A percentile compares a stretch with the other conserved stretches of the same genome.
Evolutionary conservation across 2,113 vertebrate species (phyloP).

Genomic region (Riparia riparia): DNA sequence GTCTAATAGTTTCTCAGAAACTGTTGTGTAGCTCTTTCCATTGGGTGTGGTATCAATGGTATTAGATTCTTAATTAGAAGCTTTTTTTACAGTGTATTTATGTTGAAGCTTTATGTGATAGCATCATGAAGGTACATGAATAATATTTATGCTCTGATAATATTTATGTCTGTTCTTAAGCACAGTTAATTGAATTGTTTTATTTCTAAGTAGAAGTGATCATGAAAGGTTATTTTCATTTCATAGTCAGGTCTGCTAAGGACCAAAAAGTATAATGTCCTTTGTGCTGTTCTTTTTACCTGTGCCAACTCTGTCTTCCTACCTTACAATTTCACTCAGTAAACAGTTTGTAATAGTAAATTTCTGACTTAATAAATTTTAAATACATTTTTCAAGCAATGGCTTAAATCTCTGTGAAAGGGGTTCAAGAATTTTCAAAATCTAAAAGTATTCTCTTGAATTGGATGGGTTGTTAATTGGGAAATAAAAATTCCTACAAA

Average conservation of each 20-base stretch:
- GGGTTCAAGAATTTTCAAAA: neutral
- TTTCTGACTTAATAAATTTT: neutral
- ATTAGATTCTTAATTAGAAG: neutral
- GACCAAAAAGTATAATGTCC: neutral
- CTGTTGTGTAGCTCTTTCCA: neutral
- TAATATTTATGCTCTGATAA: neutral
- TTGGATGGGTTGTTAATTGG: neutral
- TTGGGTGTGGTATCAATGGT: neutral
- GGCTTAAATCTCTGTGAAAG: neutral
- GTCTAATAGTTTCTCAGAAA: neutral
- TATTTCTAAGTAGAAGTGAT: neutral
- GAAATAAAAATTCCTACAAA: neutral
- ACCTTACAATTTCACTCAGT: neutral
- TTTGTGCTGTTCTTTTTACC: neutral
- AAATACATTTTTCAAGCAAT: neutral
- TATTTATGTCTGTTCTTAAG: neutral
- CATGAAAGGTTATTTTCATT: neutral
- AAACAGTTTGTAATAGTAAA: neutral
- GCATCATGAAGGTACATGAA: neutral
- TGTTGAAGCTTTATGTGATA: neutral
- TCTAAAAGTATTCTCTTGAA: neutral
- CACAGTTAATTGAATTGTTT: neutral
- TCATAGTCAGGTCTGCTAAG: neutral
- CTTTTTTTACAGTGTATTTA: neutral
- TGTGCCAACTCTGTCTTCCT: neutral